Base-by-base conservation (phyloP, 2,113 vertebrate genomes). In the Carassius gibelio region DNA sequence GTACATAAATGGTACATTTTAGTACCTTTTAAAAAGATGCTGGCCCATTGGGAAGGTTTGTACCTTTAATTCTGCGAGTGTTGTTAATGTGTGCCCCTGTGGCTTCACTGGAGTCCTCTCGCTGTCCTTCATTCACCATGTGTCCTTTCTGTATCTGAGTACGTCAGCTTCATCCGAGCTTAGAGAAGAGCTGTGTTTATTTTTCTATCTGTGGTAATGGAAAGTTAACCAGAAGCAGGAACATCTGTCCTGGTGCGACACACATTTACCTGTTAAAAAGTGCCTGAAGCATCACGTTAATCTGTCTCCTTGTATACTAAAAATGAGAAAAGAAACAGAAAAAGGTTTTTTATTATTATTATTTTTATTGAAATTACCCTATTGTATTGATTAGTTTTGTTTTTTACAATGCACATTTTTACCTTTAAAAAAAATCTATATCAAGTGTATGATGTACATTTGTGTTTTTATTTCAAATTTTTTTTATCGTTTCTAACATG, bases 391-490 rank as follows among this genome's bases (percentile, higher is more conserved):
- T 95, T 68, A 82, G 79, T 88, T 91, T 89, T 82, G 82, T 90
- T 88, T 91, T 91, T 91, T 91, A 91, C 87, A 84, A 96, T 95
- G 96, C 96, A 93, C 94, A 95, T 96, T 97, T 96, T 96, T 96
- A 96, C 96, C 94, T 96, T 94, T 93, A 94, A 96, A 91, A 91
- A 91, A 89, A 85, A 90, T 95, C 83, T 95, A 96, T 95, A 96
- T 90, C 94, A 95, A 95, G 93, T 95, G 95, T 96, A 96, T 96
- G 96, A 96, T 96, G 96, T 96, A 96, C 95, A 97, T 96, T 96
- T 96, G 95, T 88, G 82, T 88, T 90, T 90, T 64, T 85, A 79
- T 83, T 30, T 30, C 30, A 30, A 2, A 30, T 30, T 84, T 91
- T 95, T 93, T 89, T 93, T 87, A 96, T 96, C 94, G 95, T 97